Base-by-base conservation (phyloP, 2,888 invertebrate species). In the Latrodectus elegans region DNA sequence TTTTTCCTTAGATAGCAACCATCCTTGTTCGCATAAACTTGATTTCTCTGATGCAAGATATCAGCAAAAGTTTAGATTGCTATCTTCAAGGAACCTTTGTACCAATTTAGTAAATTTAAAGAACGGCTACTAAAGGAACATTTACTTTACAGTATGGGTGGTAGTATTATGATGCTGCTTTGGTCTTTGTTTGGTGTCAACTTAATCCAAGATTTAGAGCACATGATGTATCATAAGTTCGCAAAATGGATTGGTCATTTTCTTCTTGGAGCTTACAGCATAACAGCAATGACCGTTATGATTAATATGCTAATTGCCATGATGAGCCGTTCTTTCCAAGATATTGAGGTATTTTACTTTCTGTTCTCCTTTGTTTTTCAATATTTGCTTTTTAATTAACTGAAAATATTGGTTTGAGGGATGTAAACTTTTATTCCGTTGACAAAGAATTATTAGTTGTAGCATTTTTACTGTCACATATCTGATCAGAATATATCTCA, bases 271-370 rank as follows among this genome's bases (percentile, higher is more conserved):
- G 92, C 92, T 51, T 93, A 93, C 90, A 92, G 93, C 89, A 92
- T 92, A 74, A 92, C 93, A 92, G 92, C 92, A 65, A 92, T 93
- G 90, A 93, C 93, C n/a, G 92, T 93, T 8, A 92, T 93, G 88
- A 92, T 93, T 83, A 93, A 93, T 90, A 93, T 93, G 93, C 91
- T 93, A 67, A 93, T 93, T 88, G 93, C 93, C 87, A 93, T 93
- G 93, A 93, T 93, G 93, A 93, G 93, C 68, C 92, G 92, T 88
- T 93, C 92, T 10, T 93, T 93, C 90, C 92, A 93, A 90, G 92
- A 92, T 89, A 93, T 93, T 70, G 93, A 93, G 92, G 93, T 93
- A 91, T 78, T 88, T 74, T 52, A 38, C 38, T 38, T 38, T 38
- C 6, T 38, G 38, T 38, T 38, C 38, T 76, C 12, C 14, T 64